Conservation (phyloP, 2,113 vertebrate species). For the Formicarius rufipectus region DNA sequence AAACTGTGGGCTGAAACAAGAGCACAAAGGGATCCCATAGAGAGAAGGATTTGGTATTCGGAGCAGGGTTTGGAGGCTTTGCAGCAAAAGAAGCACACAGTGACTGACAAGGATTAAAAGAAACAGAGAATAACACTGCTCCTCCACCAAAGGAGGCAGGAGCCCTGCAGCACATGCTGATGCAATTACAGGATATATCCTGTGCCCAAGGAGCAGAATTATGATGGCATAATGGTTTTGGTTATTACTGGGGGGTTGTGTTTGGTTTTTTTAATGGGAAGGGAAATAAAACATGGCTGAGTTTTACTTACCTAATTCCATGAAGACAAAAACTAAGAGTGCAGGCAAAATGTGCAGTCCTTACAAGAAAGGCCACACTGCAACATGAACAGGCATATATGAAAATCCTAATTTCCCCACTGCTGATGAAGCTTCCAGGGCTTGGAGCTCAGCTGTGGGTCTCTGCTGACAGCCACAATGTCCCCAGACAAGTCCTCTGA, state of each 20-base stretch:
- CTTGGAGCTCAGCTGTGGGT: neutral
- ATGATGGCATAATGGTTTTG: neutral
- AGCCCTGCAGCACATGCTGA: neutral
- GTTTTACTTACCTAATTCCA: neutral
- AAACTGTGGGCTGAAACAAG: neutral
- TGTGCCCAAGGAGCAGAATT: neutral
- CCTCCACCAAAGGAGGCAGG: neutral
- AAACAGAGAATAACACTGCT: neutral
- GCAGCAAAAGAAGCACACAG: neutral
- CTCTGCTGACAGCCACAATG: neutral
- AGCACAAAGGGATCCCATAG: neutral
- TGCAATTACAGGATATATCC: neutral
- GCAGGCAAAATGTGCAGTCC: neutral
- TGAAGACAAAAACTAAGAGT: neutral
- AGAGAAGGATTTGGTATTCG: neutral
- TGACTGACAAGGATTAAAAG: neutral
- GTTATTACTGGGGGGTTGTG: neutral
- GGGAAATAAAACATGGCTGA: neutral
- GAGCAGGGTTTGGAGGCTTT: neutral
- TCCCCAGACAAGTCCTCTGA: neutral
- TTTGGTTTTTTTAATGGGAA: neutral
- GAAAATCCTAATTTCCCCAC: neutral
- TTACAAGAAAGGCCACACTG: neutral
- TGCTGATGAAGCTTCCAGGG: neutral
- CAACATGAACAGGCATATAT: neutral